These are phyloP conservation scores for Drosophila diplacantha DNA, from an alignment of 2,888 invertebrate genomes.

Conservation along the genomic window DNA sequence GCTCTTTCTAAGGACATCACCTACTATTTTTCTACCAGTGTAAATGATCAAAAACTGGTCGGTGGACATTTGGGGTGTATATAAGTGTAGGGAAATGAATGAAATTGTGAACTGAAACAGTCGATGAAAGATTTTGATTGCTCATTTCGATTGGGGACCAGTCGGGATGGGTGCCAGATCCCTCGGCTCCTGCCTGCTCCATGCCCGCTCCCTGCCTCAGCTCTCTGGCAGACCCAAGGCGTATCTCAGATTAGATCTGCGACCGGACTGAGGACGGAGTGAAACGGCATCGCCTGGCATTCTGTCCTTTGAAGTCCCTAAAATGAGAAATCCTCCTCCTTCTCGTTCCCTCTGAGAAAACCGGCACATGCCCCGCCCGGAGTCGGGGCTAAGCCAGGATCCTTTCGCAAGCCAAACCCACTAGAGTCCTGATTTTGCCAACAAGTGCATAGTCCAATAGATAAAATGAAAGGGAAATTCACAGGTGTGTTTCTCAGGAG, in stretches of 20 bases:
- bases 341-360: background rate
- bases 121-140: constrained; percentile 29
- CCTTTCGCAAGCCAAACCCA: background rate
- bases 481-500: background rate
- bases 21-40: background rate
- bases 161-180: constrained; percentile 3
- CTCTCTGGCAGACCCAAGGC: background rate
- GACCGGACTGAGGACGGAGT: background rate
- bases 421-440: background rate
- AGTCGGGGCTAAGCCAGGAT: constrained; percentile 10
- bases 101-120: constrained; percentile 13
- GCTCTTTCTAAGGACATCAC: background rate
- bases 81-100: constrained; percentile 14
- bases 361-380: background rate
- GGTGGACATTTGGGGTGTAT: constrained; percentile 4
- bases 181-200: too few species aligned
- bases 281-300: constrained; percentile 8
- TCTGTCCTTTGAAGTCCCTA: constrained; percentile 11
- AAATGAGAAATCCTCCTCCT: background rate
- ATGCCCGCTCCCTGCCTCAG: background rate
- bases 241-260: constrained; percentile 15
- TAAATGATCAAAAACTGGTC: background rate
- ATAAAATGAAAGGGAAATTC: constrained; percentile 1
- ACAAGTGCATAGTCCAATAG: background rate
- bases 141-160: constrained; percentile 23